phyloP scores from a whole-genome alignment of 1,140 invertebrate genomes.

The Hypsibius dujardini region DNA sequence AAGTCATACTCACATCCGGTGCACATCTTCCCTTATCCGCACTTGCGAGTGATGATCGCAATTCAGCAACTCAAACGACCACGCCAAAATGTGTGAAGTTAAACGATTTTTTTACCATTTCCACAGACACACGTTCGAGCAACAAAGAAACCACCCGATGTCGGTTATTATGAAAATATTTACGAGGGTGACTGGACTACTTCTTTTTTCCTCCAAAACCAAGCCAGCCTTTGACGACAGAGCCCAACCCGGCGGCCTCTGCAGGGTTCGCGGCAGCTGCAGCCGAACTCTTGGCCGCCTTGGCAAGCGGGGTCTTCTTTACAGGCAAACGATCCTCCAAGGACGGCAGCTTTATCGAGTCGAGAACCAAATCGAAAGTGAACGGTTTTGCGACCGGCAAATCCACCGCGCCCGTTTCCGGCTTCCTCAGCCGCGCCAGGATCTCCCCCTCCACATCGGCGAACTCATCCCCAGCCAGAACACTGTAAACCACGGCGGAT shows the following conservation, averaged over 20 bases:
- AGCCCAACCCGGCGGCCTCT: not conserved
- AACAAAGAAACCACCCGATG: no score
- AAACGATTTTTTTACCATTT: no score
- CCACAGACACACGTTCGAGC: no score
- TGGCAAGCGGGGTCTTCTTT: conserved; percentile 3
- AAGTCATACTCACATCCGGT: no score
- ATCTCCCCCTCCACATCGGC: conserved; percentile 6
- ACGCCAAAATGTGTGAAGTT: no score
- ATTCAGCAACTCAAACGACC: no score
- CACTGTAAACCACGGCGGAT: conserved; percentile 59
- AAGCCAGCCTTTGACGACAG: conserved; percentile 1
- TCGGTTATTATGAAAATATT: no score
- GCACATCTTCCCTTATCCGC: no score
- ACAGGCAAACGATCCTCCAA: not conserved
- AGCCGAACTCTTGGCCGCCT: not conserved
- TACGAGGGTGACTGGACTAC: not conserved
- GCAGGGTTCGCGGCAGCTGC: not conserved
- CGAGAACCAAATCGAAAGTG: conserved; percentile 10
- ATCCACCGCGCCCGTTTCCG: not conserved
- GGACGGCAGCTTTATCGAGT: not conserved
- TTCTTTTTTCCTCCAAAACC: conserved; percentile 3
- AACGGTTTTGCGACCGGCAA: not conserved
- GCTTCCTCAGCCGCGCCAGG: not conserved
- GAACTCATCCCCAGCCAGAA: conserved; percentile 49
- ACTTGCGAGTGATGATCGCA: no score